Percentiles rank a stretch among this genome's conserved stretches.
phyloP scores from a whole-genome alignment of 2,888 invertebrate genomes.

The Ganaspis brasiliensis region DNA sequence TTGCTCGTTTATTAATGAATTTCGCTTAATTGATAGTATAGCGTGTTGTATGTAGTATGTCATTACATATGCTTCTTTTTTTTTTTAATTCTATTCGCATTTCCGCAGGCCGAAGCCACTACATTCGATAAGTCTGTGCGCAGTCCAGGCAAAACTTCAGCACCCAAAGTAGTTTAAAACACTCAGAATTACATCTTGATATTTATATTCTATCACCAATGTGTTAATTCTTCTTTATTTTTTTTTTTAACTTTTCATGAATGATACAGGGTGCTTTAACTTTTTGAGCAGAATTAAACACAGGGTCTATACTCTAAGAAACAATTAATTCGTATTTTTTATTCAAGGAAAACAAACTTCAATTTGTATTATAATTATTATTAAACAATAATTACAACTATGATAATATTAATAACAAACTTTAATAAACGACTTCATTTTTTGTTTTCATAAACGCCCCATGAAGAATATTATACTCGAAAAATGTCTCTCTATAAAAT shows the following conservation, averaged over 20 bases:
- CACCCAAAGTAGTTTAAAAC: constrained; percentile 42
- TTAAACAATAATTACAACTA: no score
- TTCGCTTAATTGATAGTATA: constrained; percentile 6
- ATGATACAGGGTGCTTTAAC: constrained; percentile 54
- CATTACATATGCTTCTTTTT: constrained; percentile 46
- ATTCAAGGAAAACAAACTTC: no score
- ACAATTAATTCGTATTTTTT: background rate
- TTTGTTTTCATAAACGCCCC: no score
- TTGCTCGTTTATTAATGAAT: constrained; percentile 19
- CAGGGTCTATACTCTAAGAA: background rate
- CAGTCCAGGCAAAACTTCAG: constrained; percentile 53
- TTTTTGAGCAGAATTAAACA: constrained; percentile 22
- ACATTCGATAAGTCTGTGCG: constrained; percentile 55
- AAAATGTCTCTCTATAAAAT: no score
- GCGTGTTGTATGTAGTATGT: constrained; percentile 19
- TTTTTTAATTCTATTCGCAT: constrained; percentile 58
- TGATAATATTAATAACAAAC: no score
- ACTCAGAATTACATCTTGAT: background rate
- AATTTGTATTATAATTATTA: no score
- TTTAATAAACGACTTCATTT: no score
- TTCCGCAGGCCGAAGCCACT: constrained; percentile 54
- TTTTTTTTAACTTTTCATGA: constrained; percentile 47
- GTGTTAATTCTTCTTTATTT: constrained; percentile 26
- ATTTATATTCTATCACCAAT: background rate
- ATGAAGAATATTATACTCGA: no score